Percentiles rank a stretch among this genome's conserved stretches.
These are phyloP conservation scores for Zootoca vivipara DNA, from an alignment of 2,113 vertebrate species.

Conservation along the genomic window DNA sequence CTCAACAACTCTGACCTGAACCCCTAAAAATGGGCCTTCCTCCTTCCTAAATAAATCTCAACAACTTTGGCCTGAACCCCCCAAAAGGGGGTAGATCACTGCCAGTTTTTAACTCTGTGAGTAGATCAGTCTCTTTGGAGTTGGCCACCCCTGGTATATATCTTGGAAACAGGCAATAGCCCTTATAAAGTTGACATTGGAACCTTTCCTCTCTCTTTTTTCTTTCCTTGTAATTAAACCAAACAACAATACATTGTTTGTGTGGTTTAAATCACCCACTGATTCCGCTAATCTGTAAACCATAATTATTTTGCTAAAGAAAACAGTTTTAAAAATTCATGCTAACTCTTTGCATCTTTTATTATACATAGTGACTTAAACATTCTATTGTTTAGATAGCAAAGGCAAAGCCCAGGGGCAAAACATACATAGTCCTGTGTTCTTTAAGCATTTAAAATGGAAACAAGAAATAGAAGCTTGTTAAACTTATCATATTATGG, in stretches of 20 bases:
- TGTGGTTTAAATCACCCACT: conserved; percentile 9
- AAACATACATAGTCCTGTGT: not conserved
- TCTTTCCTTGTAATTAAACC: conserved; percentile 16
- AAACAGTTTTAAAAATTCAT: conserved; percentile 19
- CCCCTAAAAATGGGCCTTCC: too few relatives aligned
- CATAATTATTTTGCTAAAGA: conserved; percentile 16
- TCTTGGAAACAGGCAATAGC: not conserved
- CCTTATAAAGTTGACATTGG: not conserved
- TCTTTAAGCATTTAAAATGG: conserved; percentile 9
- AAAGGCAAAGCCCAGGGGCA: not conserved
- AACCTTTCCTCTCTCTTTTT: not conserved
- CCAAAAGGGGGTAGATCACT: too few relatives aligned
- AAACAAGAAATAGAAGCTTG: not conserved
- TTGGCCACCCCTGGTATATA: too few relatives aligned
- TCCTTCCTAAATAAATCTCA: too few relatives aligned
- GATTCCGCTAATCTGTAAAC: conserved; percentile 5
- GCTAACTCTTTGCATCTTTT: conserved; percentile 12
- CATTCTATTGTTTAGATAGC: conserved; percentile 9
- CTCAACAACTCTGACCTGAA: too few relatives aligned
- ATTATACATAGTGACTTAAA: conserved; percentile 19
- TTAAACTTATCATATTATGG: not conserved
- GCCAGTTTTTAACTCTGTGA: too few relatives aligned
- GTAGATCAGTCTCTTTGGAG: too few relatives aligned
- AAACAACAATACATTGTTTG: not conserved
- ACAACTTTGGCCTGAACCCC: too few relatives aligned